Conservation (phyloP, 2,797 vertebrate species). For the Enoplosus armatus region DNA sequence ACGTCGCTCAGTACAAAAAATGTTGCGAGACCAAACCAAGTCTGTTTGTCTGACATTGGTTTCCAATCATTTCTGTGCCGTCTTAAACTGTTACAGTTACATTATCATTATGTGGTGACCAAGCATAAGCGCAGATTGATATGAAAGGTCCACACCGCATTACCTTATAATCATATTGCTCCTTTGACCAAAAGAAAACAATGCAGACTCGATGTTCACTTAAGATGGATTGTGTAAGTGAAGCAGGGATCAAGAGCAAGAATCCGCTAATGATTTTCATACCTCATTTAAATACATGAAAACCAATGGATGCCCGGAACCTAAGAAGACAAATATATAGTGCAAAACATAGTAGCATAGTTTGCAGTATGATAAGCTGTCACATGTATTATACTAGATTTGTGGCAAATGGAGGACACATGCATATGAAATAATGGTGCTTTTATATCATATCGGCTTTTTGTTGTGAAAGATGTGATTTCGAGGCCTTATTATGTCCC, state of each 20-base stretch:
- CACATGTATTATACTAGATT: too few species aligned
- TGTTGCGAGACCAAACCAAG: too few species aligned
- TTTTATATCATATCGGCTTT: too few species aligned
- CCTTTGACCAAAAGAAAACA: neutral
- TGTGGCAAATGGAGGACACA: too few species aligned
- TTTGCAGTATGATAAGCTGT: too few species aligned
- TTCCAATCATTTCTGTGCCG: neutral
- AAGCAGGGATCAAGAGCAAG: neutral
- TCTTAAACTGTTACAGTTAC: neutral
- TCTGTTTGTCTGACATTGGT: too few species aligned
- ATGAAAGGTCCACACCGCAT: neutral
- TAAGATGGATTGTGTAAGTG: neutral
- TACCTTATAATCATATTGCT: neutral
- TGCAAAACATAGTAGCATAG: too few species aligned
- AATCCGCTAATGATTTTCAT: neutral
- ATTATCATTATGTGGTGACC: neutral
- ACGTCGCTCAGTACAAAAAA: too few species aligned
- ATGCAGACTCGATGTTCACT: neutral
- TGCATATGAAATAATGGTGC: too few species aligned
- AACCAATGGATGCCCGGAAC: too few species aligned
- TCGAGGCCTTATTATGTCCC: neutral
- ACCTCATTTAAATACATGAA: neutral
- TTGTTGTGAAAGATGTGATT: neutral
- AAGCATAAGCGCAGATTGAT: neutral
- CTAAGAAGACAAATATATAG: too few species aligned